A percentile compares a stretch with the other conserved stretches of the same genome.
These are phyloP conservation scores for Sycophaga agraensis DNA, from an alignment of 1,140 invertebrate species.

Conservation along the genomic window DNA sequence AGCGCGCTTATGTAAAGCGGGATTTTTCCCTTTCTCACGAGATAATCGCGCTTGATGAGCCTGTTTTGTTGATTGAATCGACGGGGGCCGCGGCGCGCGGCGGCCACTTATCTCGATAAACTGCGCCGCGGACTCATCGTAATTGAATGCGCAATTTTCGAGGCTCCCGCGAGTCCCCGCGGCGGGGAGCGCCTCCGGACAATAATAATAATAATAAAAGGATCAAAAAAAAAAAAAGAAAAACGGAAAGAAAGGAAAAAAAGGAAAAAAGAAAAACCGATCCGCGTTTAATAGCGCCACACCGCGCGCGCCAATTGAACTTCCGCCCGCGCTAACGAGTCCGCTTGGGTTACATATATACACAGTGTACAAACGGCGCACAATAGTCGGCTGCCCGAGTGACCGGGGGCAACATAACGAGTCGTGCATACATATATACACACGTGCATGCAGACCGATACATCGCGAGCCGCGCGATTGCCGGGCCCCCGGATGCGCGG, in stretches of 20 bases:
- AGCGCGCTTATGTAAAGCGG: neutral
- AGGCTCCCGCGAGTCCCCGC: neutral
- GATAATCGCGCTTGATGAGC: slow-evolving; percentile 1
- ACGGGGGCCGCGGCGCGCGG: neutral
- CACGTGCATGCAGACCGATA: neutral
- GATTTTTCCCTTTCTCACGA: slow-evolving; percentile 10
- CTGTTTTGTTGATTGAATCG: slow-evolving; percentile 13
- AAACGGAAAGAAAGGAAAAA: too few relatives aligned
- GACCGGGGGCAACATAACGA: neutral
- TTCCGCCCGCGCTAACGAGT: too few relatives aligned
- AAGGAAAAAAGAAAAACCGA: too few relatives aligned
- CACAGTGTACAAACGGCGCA: too few relatives aligned
- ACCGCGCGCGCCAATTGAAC: neutral
- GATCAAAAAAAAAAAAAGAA: too few relatives aligned
- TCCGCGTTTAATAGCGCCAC: neutral
- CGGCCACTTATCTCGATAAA: slow-evolving; percentile 15
- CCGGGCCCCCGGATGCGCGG: too few relatives aligned
- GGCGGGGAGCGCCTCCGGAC: too few relatives aligned
- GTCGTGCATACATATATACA: neutral
- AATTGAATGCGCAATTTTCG: slow-evolving; percentile 18
- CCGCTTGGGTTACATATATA: too few relatives aligned
- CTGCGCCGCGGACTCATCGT: neutral
- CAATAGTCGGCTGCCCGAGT: too few relatives aligned
- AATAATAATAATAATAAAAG: too few relatives aligned
- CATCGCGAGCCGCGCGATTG: too few relatives aligned